Evolutionary conservation across 2,888 invertebrate species (phyloP).

Genomic region (Tillus elongatus): DNA sequence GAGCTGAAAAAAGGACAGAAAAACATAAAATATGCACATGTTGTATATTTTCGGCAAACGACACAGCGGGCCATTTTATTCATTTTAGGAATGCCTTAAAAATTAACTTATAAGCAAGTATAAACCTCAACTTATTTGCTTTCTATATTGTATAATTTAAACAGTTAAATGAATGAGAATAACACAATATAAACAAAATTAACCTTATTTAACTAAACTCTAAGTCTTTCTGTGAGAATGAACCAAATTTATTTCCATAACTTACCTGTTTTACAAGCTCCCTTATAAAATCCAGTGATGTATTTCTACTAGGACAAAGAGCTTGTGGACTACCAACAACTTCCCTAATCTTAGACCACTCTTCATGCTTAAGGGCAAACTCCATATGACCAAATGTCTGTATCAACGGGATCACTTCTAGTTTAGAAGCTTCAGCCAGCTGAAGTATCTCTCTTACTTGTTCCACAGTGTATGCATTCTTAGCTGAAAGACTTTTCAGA

Average conservation of each 20-base stretch:
- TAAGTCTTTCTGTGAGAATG: no score
- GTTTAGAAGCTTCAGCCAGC: slow-evolving; percentile 46
- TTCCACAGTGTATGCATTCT: slow-evolving; percentile 51
- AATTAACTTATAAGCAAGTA: no score
- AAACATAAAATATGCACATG: no score
- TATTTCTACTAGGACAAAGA: slow-evolving; percentile 58
- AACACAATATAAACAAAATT: slow-evolving; percentile 3
- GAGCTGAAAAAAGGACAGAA: no score
- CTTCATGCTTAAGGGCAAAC: slow-evolving; percentile 58
- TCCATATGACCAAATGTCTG: slow-evolving; percentile 74
- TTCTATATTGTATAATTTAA: no score
- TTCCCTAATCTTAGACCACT: slow-evolving; percentile 56
- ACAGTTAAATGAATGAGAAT: no score
- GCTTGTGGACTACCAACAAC: slow-evolving; percentile 59
- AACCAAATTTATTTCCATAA: slow-evolving; percentile 6
- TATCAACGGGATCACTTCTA: slow-evolving; percentile 64
- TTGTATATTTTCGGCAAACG: no score
- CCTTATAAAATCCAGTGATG: slow-evolving; percentile 52
- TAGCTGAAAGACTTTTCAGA: slow-evolving; percentile 47
- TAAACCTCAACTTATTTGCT: no score
- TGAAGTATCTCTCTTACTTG: slow-evolving; percentile 52
- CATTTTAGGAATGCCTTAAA: no score
- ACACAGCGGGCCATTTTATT: no score
- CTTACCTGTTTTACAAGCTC: slow-evolving; percentile 63
- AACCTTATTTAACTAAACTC: no score